Percentiles rank a stretch among this genome's conserved stretches.
Conservation (phyloP, 1,140 invertebrate species). For the Solenopsis fugax region DNA sequence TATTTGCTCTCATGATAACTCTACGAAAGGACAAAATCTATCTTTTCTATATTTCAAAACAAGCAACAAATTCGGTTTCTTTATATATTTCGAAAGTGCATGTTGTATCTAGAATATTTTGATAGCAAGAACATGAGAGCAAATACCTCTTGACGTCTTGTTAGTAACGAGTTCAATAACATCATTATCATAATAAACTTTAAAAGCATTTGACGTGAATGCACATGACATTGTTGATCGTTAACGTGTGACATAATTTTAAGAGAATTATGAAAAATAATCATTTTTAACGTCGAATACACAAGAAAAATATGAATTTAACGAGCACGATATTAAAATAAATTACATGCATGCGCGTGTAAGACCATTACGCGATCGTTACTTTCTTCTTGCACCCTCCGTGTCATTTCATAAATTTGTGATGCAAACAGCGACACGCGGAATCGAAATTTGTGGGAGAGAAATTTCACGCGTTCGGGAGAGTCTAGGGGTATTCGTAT, state of each 20-base stretch:
- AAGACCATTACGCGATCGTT: not conserved
- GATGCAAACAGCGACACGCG: slow-evolving; percentile 19
- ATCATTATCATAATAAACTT: slow-evolving; percentile 3
- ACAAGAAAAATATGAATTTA: not conserved
- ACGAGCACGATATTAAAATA: not conserved
- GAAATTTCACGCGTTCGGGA: slow-evolving; percentile 24
- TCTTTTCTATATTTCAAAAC: not conserved
- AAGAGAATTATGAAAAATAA: not conserved
- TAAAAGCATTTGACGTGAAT: not conserved
- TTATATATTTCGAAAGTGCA: not conserved
- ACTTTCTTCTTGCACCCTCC: not conserved
- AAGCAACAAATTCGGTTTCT: not conserved
- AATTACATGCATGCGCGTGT: not conserved
- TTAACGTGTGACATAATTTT: not conserved
- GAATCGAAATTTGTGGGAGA: slow-evolving; percentile 18
- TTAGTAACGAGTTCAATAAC: not conserved
- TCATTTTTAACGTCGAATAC: not conserved
- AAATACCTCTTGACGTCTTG: not conserved
- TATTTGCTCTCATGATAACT: not conserved
- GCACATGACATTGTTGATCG: not conserved
- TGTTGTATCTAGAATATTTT: not conserved
- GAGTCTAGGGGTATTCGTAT: slow-evolving; percentile 34
- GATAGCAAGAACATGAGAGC: not conserved
- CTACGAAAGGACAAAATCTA: not conserved
- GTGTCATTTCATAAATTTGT: slow-evolving; percentile 25